Evolutionary conservation across 2,113 vertebrate genomes (phyloP).

Genomic region (Scolopax mira): DNA sequence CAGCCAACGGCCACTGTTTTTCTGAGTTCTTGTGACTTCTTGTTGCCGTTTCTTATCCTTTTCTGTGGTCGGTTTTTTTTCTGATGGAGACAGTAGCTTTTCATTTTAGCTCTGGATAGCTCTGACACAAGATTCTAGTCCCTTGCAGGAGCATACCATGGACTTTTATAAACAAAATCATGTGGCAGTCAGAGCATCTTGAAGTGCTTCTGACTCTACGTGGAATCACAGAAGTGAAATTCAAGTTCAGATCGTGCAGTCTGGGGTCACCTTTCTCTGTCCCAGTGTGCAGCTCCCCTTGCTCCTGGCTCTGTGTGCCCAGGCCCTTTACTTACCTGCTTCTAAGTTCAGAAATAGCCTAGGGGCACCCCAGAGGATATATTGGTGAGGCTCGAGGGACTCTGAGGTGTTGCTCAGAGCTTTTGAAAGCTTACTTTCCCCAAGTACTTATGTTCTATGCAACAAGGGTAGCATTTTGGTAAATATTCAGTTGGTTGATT

Average conservation of each 20-base stretch:
- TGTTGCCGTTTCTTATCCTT: not conserved
- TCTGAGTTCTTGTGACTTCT: not conserved
- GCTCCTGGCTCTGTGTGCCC: not conserved
- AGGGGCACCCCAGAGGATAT: not conserved
- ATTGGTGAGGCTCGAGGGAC: not conserved
- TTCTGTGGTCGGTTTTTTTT: not conserved
- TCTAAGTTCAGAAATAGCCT: not conserved
- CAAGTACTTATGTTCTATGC: not conserved
- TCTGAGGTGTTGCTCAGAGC: not conserved
- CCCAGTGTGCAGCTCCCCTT: accelerated
- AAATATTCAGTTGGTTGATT: not conserved
- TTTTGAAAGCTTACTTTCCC: not conserved
- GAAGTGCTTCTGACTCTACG: accelerated
- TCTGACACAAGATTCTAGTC: not conserved
- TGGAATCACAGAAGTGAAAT: not conserved
- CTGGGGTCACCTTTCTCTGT: not conserved
- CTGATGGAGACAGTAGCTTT: not conserved
- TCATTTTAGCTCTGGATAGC: not conserved
- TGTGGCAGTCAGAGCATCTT: not conserved
- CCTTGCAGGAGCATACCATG: not conserved
- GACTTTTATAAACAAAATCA: not conserved
- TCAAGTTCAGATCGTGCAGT: accelerated
- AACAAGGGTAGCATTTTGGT: not conserved
- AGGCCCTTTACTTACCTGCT: not conserved
- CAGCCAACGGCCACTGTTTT: accelerated